These are phyloP conservation scores for Morpho helenor DNA, from an alignment of 2,888 invertebrate species.

Conservation along the genomic window DNA sequence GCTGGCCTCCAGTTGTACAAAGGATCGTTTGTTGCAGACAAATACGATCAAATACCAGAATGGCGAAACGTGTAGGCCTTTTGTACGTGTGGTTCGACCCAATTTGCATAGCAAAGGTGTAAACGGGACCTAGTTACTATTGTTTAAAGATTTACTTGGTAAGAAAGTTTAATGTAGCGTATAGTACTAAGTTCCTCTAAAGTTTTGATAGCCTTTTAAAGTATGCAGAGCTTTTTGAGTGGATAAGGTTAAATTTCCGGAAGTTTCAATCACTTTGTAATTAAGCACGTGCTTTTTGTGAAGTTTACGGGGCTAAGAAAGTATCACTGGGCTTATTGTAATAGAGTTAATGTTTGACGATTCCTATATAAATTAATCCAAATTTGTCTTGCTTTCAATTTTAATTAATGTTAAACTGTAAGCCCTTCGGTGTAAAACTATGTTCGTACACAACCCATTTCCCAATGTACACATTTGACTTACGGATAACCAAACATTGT, in stretches of 20 bases:
- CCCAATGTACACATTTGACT: too few relatives aligned
- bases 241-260: neutral
- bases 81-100: constrained; percentile 17
- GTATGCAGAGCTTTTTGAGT: neutral
- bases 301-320: too few relatives aligned
- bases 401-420: too few relatives aligned
- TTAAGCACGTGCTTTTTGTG: neutral
- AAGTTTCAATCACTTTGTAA: neutral
- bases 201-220: neutral
- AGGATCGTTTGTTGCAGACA: constrained; percentile 18
- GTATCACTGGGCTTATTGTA: too few relatives aligned
- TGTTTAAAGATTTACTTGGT: constrained; percentile 19
- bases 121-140: constrained; percentile 16
- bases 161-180: neutral
- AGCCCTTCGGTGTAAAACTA: too few relatives aligned
- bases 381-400: too few relatives aligned
- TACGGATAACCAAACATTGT: too few relatives aligned
- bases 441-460: too few relatives aligned
- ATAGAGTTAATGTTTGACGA: too few relatives aligned
- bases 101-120: constrained; percentile 23
- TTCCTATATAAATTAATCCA: too few relatives aligned
- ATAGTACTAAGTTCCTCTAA: neutral
- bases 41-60: constrained; percentile 26
- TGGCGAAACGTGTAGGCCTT: constrained; percentile 21
- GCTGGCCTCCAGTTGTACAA: constrained; percentile 14